These are phyloP conservation scores for Oikopleura dioica DNA, from an alignment of 23 tunicate species.

Conservation along the genomic window DNA sequence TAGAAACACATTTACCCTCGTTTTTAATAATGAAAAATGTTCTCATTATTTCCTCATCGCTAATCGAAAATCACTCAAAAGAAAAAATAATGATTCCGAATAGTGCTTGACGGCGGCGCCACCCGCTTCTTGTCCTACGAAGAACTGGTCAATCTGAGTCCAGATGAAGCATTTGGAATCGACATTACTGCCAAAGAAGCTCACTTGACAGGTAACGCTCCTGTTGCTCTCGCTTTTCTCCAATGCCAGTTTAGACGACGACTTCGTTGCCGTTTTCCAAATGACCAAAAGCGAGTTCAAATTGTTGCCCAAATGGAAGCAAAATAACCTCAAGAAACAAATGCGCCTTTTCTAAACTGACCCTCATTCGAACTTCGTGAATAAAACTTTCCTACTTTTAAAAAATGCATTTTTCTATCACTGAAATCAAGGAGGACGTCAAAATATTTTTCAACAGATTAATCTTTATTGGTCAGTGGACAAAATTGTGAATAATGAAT, in stretches of 20 bases:
- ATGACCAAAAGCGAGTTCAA: constrained; percentile 44
- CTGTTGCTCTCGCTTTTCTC: not conserved
- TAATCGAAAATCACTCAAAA: too few species aligned
- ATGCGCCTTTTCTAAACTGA: constrained; percentile 38
- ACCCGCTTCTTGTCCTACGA: not conserved
- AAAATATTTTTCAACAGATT: too few species aligned
- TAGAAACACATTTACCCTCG: too few species aligned
- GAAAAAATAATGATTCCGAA: not conserved
- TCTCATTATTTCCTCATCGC: too few species aligned
- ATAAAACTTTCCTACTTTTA: too few species aligned
- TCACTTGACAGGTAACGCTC: not conserved
- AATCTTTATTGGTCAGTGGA: too few species aligned
- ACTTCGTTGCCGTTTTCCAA: constrained; percentile 46
- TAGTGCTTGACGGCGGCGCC: not conserved
- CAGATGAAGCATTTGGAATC: not conserved
- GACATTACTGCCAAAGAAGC: not conserved
- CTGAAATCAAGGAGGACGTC: too few species aligned
- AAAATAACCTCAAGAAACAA: constrained; percentile 33
- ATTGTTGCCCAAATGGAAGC: constrained; percentile 46
- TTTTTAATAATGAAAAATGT: too few species aligned
- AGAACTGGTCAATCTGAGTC: not conserved
- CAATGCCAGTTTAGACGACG: constrained; percentile 16
- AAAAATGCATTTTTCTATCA: too few species aligned
- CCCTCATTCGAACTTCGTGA: too few species aligned
- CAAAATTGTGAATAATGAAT: too few species aligned